Evolutionary conservation across 1,140 invertebrate genomes (phyloP), one percentile per base, ranked within the genome.

Genomic region (Scaptomyza hsui): DNA sequence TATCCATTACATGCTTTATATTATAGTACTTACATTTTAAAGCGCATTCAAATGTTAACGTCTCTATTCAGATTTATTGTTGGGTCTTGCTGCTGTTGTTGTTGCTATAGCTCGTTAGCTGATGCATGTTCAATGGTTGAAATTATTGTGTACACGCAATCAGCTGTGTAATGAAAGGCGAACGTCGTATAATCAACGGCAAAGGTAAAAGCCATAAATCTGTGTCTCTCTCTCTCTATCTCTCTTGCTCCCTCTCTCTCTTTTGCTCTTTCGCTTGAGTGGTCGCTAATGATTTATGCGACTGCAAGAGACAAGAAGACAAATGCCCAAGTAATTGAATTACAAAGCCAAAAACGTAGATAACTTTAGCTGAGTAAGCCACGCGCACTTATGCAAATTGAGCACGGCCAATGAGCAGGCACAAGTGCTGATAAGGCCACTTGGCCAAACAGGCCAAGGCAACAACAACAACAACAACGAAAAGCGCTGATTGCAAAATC

Each of bases 311-410:
- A 60, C 48, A 72, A 88, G 82, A 72, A 88, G 82, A 88, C 82
- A 88, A 88, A 88, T 88, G 78, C 63, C 67, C 67, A 82, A 82
- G 82, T 88, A 88, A 88, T 88, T 88, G 82, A 88, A 88, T 88
- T 82, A 88, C 83, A 76, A 65, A 49, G 65, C 55, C 67, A 55
- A 57, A 76, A 81, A 82, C 42, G 53, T 65, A 76, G 79, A 83
- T 52, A 86, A 86, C 70, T 70, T 68, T 29, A n/a, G 80, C 81
- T 81, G 77, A 86, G 53, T 81, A 81, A 86, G 81, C 65, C 39
- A 41, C 24, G 12, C 32, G 68, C 82, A 88, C 81, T 86, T 86
- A 86, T 86, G 81, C 71, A 86, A 86, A 86, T 88, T 81, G 62
- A 78, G 74, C 55, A 55, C 42, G 41, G 63, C 47, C 37, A 44